A percentile compares a stretch with the other conserved stretches of the same genome.
Conservation (phyloP, 2,797 vertebrate genomes). For the Sparus aurata region DNA sequence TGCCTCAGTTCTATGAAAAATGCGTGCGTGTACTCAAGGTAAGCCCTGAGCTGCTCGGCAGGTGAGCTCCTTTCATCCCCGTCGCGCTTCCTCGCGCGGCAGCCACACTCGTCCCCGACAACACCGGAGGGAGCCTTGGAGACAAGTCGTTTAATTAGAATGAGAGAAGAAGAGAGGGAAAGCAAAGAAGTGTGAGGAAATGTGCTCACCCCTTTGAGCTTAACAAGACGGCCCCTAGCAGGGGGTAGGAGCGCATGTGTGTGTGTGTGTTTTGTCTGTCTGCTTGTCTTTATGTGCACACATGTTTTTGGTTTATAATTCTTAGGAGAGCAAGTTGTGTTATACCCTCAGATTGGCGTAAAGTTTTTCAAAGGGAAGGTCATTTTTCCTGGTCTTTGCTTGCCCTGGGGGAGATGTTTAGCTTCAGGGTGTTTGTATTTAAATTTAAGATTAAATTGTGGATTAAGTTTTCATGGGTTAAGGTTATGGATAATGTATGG, state of each 20-base stretch:
- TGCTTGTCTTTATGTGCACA: constrained; percentile 21
- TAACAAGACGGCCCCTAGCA: constrained; percentile 76
- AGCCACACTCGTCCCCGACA: constrained; percentile 62
- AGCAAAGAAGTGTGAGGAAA: constrained; percentile 68
- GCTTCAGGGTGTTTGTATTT: constrained; percentile 4
- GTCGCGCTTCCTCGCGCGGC: constrained; percentile 58
- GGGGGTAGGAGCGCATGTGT: constrained; percentile 51
- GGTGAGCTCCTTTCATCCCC: constrained; percentile 87
- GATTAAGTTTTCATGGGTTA: constrained; percentile 1
- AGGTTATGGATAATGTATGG: neutral
- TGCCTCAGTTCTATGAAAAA: constrained; percentile 46
- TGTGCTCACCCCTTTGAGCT: constrained; percentile 70
- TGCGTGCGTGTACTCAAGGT: constrained; percentile 64
- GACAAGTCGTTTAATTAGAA: constrained; percentile 84
- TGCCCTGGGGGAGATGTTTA: neutral
- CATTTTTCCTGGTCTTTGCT: neutral
- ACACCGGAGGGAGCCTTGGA: constrained; percentile 72
- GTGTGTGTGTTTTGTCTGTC: constrained; percentile 24
- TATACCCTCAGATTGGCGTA: constrained; percentile 1
- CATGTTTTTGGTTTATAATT: constrained; percentile 38
- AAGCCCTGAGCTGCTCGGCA: constrained; percentile 81
- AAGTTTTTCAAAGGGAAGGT: constrained; percentile 15
- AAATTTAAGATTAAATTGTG: neutral
- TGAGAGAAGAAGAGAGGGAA: constrained; percentile 71
- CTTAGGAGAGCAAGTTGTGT: constrained; percentile 6